phyloP scores from a whole-genome alignment of 2,888 invertebrate species.

The Drosophila diplacantha region DNA sequence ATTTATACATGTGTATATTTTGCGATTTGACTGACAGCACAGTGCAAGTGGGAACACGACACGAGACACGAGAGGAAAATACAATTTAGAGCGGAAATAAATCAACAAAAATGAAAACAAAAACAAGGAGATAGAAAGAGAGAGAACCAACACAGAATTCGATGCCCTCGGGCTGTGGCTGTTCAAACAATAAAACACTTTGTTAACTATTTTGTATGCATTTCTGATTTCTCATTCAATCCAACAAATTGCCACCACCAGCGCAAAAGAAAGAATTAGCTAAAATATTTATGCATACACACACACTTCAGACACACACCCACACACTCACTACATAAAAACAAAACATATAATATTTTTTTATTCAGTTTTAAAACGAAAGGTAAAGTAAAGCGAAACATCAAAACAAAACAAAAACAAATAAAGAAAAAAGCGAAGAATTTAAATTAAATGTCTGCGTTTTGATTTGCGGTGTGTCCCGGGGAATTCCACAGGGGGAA shows the following conservation, averaged over 20 bases:
- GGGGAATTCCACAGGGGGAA: background rate
- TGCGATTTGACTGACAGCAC: conserved; percentile 39
- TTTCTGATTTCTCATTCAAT: conserved; percentile 43
- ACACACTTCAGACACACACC: conserved; percentile 6
- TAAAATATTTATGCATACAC: conserved; percentile 44
- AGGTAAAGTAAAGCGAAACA: conserved; percentile 41
- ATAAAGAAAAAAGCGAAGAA: conserved; percentile 27
- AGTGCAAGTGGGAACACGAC: conserved; percentile 10
- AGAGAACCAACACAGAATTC: conserved; percentile 16
- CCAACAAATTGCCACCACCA: conserved; percentile 29
- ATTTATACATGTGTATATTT: conserved; percentile 32
- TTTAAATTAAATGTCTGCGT: conserved; percentile 49
- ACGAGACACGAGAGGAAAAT: background rate
- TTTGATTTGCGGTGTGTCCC: conserved; percentile 31
- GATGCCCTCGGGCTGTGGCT: conserved; percentile 30
- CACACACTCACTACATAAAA: conserved; percentile 21
- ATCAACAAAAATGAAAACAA: conserved; percentile 5
- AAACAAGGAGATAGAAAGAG: background rate
- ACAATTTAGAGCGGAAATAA: conserved; percentile 14
- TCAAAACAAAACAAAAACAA: conserved; percentile 27
- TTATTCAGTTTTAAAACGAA: conserved; percentile 56
- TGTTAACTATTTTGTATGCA: conserved; percentile 47
- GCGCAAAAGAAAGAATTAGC: conserved; percentile 38
- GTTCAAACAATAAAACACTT: conserved; percentile 43
- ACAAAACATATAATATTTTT: conserved; percentile 52